A percentile compares a stretch with the other conserved stretches of the same genome.
Evolutionary conservation across 2,797 vertebrate species (phyloP).

Genomic region (Eospalax fontanierii): DNA sequence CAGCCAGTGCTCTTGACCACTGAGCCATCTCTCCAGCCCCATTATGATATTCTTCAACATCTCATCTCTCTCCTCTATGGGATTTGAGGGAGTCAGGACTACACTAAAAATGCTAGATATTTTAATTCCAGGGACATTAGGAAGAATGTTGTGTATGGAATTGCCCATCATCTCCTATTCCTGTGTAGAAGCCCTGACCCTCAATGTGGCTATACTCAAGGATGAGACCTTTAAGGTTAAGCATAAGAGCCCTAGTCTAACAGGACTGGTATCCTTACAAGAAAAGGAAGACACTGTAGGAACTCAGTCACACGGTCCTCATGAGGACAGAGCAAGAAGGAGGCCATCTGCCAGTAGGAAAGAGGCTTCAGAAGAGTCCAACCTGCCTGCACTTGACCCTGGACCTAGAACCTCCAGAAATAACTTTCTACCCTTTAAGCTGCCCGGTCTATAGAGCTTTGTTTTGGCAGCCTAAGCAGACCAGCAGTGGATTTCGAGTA

Average conservation of each 20-base stretch:
- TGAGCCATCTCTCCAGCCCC: too few species aligned
- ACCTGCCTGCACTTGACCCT: not conserved
- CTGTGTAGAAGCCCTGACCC: not conserved
- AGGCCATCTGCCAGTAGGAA: not conserved
- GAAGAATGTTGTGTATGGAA: not conserved
- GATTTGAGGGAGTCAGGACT: not conserved
- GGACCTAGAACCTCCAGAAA: not conserved
- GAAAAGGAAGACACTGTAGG: not conserved
- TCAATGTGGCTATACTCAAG: not conserved
- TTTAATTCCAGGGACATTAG: not conserved
- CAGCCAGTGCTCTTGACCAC: too few species aligned
- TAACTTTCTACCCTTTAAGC: not conserved
- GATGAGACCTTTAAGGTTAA: not conserved
- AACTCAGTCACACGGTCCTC: not conserved
- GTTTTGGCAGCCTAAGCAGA: not conserved
- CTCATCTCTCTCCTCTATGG: not conserved
- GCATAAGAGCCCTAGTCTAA: constrained; percentile 27
- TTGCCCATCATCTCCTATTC: not conserved
- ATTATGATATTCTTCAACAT: not conserved
- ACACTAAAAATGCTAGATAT: not conserved
- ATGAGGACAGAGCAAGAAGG: not conserved
- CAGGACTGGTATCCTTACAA: not conserved
- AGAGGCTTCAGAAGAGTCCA: not conserved
- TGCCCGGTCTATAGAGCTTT: not conserved
- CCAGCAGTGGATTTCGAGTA: not conserved